phyloP scores from a whole-genome alignment of 2,113 vertebrate genomes.

The Python bivittatus region DNA sequence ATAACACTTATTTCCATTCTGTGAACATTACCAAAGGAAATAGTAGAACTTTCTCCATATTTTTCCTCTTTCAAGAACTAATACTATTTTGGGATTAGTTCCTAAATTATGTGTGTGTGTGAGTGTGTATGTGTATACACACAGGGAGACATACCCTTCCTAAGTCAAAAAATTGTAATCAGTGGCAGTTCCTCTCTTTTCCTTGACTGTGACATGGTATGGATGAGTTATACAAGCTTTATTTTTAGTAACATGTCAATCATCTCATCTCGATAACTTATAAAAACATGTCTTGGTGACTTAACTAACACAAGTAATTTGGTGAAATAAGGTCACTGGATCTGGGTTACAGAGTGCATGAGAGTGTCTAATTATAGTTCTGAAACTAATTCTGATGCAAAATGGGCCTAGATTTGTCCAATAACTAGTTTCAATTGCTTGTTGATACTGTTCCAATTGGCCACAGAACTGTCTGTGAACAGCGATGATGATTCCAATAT shows the following conservation, averaged over 20 bases:
- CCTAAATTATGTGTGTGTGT: background rate
- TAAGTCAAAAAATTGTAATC: background rate
- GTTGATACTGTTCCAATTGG: background rate
- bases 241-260: background rate
- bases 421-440: background rate
- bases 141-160: background rate
- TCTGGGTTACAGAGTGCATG: background rate
- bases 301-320: background rate
- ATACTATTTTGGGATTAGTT: background rate
- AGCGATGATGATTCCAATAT: background rate
- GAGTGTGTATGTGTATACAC: background rate
- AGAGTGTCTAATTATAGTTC: background rate
- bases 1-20: background rate
- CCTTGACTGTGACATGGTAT: background rate
- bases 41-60: background rate
- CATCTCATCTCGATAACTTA: background rate
- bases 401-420: background rate
- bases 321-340: background rate
- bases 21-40: constrained; percentile 4
- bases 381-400: background rate
- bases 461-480: background rate
- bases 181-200: background rate
- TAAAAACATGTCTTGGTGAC: background rate
- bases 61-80: background rate
- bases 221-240: background rate